Conservation (phyloP, 2,888 invertebrate species). For the Molorchus minor region DNA sequence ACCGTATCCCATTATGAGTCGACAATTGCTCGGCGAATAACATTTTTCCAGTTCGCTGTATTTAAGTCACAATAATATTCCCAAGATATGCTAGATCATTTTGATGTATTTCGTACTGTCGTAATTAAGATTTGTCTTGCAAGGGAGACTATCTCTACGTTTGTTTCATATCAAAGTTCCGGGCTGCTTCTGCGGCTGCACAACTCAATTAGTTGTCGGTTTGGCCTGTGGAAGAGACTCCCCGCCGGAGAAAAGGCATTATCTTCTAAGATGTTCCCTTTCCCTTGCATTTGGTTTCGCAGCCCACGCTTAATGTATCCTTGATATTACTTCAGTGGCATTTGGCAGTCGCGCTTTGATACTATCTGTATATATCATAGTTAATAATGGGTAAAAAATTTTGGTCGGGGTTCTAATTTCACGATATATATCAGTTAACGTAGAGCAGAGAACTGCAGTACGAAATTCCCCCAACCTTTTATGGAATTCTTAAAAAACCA, state of each 20-base stretch:
- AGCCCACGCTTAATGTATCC: conserved; percentile 41
- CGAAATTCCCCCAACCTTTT: too few relatives aligned
- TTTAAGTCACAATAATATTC: conserved; percentile 15
- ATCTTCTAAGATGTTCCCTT: conserved; percentile 46
- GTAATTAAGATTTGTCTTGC: conserved; percentile 51
- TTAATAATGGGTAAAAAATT: too few relatives aligned
- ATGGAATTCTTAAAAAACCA: too few relatives aligned
- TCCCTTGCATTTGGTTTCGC: conserved; percentile 48
- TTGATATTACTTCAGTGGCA: conserved; percentile 49
- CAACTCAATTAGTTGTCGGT: conserved; percentile 58
- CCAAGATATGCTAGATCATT: conserved; percentile 16
- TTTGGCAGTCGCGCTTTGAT: conserved; percentile 44
- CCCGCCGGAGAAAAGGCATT: conserved; percentile 50
- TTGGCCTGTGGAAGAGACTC: conserved; percentile 51
- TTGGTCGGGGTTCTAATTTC: too few relatives aligned
- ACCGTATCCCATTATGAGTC: conserved; percentile 7
- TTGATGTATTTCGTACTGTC: conserved; percentile 34
- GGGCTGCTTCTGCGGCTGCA: conserved; percentile 47
- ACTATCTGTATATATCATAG: too few relatives aligned
- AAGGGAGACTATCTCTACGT: conserved; percentile 47
- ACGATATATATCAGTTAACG: too few relatives aligned
- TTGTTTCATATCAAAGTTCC: conserved; percentile 53
- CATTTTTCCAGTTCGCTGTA: conserved; percentile 9
- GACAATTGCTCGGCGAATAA: conserved; percentile 3
- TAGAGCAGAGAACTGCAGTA: too few relatives aligned